These are phyloP conservation scores for Argentina silus DNA, from an alignment of 2,797 vertebrate species.

Conservation along the genomic window DNA sequence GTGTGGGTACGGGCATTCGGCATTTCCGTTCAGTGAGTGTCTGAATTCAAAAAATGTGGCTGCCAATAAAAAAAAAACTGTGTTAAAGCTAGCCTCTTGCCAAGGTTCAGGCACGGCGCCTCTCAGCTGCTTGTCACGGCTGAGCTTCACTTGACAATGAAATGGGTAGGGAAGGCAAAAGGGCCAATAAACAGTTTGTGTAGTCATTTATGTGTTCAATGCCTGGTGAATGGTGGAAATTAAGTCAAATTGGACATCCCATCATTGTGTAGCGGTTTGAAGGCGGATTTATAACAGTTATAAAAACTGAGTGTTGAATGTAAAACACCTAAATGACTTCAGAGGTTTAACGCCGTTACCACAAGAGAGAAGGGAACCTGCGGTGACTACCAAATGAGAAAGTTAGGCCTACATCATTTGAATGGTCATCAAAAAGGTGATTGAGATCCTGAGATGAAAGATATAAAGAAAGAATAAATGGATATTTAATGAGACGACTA, in stretches of 20 bases:
- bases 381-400: neutral
- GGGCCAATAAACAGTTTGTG: neutral
- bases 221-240: neutral
- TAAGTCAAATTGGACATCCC: constrained; percentile 4
- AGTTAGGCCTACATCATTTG: neutral
- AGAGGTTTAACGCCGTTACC: constrained; percentile 4
- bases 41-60: neutral
- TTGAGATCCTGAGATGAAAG: neutral
- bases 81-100: neutral
- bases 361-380: neutral
- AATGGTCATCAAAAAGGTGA: neutral
- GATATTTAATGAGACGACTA: neutral
- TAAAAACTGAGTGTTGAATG: neutral
- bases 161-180: neutral
- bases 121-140: constrained; percentile 7
- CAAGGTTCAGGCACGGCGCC: neutral
- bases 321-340: neutral
- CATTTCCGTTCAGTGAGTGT: neutral
- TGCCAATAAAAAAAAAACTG: constrained; percentile 3
- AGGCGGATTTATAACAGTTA: constrained; percentile 5
- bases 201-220: neutral
- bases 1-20: constrained; percentile 7
- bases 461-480: neutral
- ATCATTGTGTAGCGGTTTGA: neutral
- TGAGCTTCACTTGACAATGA: neutral